phyloP scores from a whole-genome alignment of 2,797 vertebrate species.

The Lycodopsis pacificus region DNA sequence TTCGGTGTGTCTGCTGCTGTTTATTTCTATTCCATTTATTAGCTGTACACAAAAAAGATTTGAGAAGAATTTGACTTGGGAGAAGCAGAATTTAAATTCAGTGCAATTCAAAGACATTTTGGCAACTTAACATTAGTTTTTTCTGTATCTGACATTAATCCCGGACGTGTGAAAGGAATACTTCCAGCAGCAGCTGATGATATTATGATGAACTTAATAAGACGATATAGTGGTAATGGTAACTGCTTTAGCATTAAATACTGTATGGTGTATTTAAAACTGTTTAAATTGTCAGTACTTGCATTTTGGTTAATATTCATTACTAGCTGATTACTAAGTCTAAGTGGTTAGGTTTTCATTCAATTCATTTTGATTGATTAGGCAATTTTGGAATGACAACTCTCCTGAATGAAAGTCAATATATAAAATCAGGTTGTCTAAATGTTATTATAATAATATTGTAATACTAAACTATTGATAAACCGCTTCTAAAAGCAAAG shows the following conservation, averaged over 20 bases:
- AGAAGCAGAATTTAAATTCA: not conserved
- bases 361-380: not conserved
- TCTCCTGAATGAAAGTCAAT: not conserved
- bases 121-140: not conserved
- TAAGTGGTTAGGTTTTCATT: not conserved
- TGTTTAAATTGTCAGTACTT: not conserved
- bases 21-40: not conserved
- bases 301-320: not conserved
- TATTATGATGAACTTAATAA: not conserved
- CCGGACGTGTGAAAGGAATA: not conserved
- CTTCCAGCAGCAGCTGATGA: not conserved
- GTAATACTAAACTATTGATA: not conserved
- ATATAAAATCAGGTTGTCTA: not conserved
- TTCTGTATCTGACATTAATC: not conserved
- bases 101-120: not conserved
- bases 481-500: not conserved
- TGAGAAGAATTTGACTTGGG: not conserved
- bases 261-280: not conserved
- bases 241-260: not conserved
- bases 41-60: not conserved
- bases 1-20: constrained; percentile 5
- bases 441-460: not conserved
- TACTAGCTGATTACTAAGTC: not conserved
- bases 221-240: not conserved
- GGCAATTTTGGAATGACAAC: not conserved